These are phyloP conservation scores for Pinna nobilis DNA, from an alignment of 1,140 invertebrate species.

Conservation along the genomic window DNA sequence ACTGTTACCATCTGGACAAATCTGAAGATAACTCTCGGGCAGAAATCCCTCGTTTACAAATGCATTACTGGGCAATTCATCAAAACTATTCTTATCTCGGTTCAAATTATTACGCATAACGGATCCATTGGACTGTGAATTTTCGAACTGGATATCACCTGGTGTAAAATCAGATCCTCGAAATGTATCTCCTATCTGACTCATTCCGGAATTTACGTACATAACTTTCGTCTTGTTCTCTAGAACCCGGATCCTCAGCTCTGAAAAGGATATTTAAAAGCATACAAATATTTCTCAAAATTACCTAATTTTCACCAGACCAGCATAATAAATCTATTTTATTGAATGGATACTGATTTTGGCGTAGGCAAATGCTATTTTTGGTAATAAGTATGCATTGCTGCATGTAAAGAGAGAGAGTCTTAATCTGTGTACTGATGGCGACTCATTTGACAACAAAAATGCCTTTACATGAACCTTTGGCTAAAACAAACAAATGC, in stretches of 20 bases:
- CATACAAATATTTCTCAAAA: background rate
- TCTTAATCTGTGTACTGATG: no score
- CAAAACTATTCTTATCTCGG: background rate
- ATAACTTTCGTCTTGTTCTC: conserved; percentile 10
- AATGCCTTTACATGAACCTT: no score
- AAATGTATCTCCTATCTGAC: background rate
- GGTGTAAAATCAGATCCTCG: background rate
- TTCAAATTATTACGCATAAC: background rate
- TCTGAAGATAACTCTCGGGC: conserved; percentile 2
- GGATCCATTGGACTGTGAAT: conserved; percentile 6
- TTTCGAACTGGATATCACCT: background rate
- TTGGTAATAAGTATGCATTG: no score
- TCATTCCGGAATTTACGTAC: background rate
- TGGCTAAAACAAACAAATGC: no score
- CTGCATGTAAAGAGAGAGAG: no score
- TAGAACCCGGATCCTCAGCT: background rate
- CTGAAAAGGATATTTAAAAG: background rate
- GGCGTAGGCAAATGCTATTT: no score
- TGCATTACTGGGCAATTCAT: background rate
- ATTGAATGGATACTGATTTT: no score
- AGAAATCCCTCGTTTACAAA: background rate
- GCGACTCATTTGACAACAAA: no score
- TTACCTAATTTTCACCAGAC: no score
- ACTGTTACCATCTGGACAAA: background rate
- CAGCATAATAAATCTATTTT: no score